Conservation (phyloP, 2,113 vertebrate species). For the Ceyx margarethae region DNA sequence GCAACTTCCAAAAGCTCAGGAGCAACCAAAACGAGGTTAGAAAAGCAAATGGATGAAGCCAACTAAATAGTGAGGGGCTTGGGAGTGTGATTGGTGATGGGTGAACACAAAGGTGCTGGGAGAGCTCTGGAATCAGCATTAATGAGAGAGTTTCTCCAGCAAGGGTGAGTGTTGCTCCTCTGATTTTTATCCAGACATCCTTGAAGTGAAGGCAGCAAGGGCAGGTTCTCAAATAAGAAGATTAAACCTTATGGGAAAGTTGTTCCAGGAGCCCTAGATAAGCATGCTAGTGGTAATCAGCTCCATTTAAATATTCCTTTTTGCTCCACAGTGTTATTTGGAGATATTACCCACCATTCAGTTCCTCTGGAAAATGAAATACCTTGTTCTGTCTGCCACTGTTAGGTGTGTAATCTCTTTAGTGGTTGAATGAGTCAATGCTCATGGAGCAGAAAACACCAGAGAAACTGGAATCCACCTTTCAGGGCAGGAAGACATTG, state of each 20-base stretch:
- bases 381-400: neutral
- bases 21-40: neutral
- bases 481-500: slow-evolving; percentile 29
- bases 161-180: neutral
- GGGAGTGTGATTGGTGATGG: neutral
- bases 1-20: neutral
- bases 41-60: neutral
- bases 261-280: neutral
- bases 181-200: neutral
- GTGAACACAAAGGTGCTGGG: neutral
- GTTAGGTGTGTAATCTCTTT: neutral
- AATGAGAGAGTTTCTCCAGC: neutral
- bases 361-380: neutral
- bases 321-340: neutral
- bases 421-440: neutral
- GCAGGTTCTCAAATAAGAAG: neutral
- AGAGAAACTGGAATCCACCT: neutral
- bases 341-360: neutral
- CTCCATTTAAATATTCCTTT: neutral
- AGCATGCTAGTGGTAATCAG: neutral
- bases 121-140: neutral
- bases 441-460: neutral
- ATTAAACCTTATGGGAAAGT: neutral
- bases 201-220: neutral
- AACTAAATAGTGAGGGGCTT: neutral